Evolutionary conservation across 2,888 invertebrate genomes (phyloP).

Genomic region (Lithophane ornitopus): DNA sequence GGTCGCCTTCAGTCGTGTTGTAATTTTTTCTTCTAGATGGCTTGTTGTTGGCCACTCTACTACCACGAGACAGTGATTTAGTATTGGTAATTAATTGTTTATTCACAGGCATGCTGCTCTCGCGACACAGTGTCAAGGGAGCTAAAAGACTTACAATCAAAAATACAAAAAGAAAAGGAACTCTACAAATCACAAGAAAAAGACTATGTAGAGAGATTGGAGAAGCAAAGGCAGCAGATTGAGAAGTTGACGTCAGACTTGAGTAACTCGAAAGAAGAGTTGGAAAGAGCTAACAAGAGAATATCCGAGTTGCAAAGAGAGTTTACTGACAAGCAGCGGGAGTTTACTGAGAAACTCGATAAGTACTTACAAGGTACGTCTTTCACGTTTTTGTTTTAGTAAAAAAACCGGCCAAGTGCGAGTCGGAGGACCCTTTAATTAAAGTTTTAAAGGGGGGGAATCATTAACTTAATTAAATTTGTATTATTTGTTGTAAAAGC

Average conservation of each 20-base stretch:
- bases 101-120: slow-evolving; percentile 90
- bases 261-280: slow-evolving; percentile 86
- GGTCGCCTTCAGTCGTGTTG: background rate
- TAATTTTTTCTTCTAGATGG: background rate
- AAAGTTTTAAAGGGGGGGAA: no score
- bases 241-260: slow-evolving; percentile 88
- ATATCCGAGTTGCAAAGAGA: slow-evolving; percentile 90
- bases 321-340: slow-evolving; percentile 89
- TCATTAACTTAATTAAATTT: no score
- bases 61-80: background rate
- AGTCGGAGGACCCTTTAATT: no score
- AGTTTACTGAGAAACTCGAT: slow-evolving; percentile 85
- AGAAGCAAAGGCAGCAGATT: slow-evolving; percentile 88
- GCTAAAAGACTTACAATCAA: slow-evolving; percentile 88
- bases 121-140: slow-evolving; percentile 91
- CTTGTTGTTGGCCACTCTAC: background rate
- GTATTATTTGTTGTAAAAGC: no score
- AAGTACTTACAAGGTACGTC: slow-evolving; percentile 82
- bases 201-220: slow-evolving; percentile 86
- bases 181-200: slow-evolving; percentile 82
- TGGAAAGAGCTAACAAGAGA: slow-evolving; percentile 89
- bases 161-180: slow-evolving; percentile 83
- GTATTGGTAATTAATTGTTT: background rate
- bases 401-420: background rate
- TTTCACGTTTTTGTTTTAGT: background rate